Percentiles rank a stretch among this genome's conserved stretches.
Evolutionary conservation across 2,797 vertebrate species (phyloP).

Genomic region (Coluber constrictor): DNA sequence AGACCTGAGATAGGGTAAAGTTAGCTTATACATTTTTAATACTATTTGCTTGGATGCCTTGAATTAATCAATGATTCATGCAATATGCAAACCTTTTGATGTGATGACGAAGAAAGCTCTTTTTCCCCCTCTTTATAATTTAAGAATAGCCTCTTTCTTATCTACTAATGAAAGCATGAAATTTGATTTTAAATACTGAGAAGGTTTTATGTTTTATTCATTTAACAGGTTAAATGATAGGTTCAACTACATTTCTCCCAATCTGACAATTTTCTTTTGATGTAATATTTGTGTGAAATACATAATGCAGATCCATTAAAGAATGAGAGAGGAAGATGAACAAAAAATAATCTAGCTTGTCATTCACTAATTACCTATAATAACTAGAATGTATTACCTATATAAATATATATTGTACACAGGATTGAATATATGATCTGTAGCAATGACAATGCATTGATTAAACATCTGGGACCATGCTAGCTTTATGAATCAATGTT

Average conservation of each 20-base stretch:
- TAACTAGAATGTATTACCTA: background rate
- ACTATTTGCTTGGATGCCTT: slow-evolving; percentile 21
- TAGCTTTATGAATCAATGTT: background rate
- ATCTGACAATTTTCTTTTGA: slow-evolving; percentile 3
- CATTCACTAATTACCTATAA: slow-evolving; percentile 2
- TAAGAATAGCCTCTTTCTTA: background rate
- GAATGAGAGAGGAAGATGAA: background rate
- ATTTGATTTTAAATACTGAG: slow-evolving; percentile 4
- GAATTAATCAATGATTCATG: slow-evolving; percentile 30
- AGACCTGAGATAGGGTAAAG: slow-evolving; percentile 18
- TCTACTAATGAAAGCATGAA: background rate
- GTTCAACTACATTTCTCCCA: slow-evolving; percentile 9
- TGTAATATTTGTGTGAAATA: slow-evolving; percentile 31
- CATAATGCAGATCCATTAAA: slow-evolving; percentile 9
- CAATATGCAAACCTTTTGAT: slow-evolving; percentile 25
- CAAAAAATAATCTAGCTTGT: background rate
- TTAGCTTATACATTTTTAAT: slow-evolving; percentile 32
- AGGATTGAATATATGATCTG: background rate
- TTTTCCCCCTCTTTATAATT: background rate
- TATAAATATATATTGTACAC: background rate
- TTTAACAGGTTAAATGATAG: slow-evolving; percentile 24
- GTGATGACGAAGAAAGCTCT: slow-evolving; percentile 13
- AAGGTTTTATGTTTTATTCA: slow-evolving; percentile 24
- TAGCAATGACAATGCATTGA: background rate
- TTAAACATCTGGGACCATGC: background rate